Percentiles rank a stretch among this genome's conserved stretches.
Evolutionary conservation across 2,797 vertebrate genomes (phyloP).

Genomic region (Pipistrellus nathusii): DNA sequence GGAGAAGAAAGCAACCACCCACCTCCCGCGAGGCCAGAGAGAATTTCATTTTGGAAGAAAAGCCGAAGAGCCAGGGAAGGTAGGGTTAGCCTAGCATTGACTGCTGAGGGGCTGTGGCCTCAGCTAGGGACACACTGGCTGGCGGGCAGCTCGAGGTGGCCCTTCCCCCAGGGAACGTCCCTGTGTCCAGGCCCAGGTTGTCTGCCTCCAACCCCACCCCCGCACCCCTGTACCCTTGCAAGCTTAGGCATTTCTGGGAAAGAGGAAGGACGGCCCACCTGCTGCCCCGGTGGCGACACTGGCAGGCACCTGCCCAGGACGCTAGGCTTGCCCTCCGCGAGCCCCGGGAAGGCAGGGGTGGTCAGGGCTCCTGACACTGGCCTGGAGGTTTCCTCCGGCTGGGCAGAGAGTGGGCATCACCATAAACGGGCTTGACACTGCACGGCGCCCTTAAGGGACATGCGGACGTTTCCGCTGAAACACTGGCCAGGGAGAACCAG

Average conservation of each 20-base stretch:
- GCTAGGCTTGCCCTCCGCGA: neutral
- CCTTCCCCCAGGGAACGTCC: fast-evolving
- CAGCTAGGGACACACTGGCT: neutral
- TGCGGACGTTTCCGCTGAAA: neutral
- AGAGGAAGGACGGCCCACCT: neutral
- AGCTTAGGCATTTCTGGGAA: neutral
- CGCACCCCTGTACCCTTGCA: too few species aligned
- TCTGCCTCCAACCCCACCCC: neutral
- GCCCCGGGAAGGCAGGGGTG: neutral
- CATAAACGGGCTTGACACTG: neutral
- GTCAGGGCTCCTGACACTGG: neutral
- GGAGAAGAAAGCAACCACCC: neutral
- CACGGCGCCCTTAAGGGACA: neutral
- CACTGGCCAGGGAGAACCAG: neutral
- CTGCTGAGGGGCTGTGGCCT: too few species aligned
- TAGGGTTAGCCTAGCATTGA: neutral
- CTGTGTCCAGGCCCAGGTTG: neutral
- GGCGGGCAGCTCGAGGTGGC: neutral
- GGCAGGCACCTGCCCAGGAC: neutral
- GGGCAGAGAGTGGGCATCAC: neutral
- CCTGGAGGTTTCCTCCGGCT: neutral
- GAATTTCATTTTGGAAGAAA: neutral
- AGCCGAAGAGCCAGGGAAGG: neutral
- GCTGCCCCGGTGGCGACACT: neutral
- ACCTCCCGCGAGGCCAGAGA: neutral